These are phyloP conservation scores for Eleutherodactylus coqui DNA, from an alignment of 2,797 vertebrate genomes.

Conservation along the genomic window DNA sequence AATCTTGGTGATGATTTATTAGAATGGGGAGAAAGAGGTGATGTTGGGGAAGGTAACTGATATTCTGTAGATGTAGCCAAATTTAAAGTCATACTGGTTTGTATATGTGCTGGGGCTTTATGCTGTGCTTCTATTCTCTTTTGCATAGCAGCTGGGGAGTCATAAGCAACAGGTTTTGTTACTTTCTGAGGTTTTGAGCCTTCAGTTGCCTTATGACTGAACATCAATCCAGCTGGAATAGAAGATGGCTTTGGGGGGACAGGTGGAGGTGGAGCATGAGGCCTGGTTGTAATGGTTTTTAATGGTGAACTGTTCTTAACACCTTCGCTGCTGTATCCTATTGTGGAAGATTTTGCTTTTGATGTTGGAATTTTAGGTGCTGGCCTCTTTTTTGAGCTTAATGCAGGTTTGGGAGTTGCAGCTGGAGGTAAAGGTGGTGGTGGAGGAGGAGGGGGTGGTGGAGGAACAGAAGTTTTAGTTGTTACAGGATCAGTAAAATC, in stretches of 20 bases:
- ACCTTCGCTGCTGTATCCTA: slow-evolving; percentile 63
- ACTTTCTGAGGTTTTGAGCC: slow-evolving; percentile 90
- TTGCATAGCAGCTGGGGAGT: slow-evolving; percentile 68
- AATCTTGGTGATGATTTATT: slow-evolving; percentile 84
- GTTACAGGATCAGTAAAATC: slow-evolving; percentile 80
- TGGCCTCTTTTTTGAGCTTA: slow-evolving; percentile 86
- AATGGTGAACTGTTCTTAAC: slow-evolving; percentile 63
- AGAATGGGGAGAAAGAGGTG: slow-evolving; percentile 89
- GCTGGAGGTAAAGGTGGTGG: slow-evolving; percentile 82
- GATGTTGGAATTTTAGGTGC: slow-evolving; percentile 77
- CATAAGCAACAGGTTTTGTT: slow-evolving; percentile 82
- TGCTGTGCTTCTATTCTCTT: slow-evolving; percentile 78
- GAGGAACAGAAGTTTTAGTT: slow-evolving; percentile 68
- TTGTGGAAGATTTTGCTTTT: slow-evolving; percentile 69
- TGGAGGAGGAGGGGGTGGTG: slow-evolving; percentile 71
- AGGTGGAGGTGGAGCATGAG: slow-evolving; percentile 84
- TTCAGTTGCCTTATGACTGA: slow-evolving; percentile 88
- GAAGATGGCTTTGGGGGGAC: slow-evolving; percentile 93
- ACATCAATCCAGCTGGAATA: slow-evolving; percentile 91
- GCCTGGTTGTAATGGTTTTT: slow-evolving; percentile 74
- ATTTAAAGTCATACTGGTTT: slow-evolving; percentile 85
- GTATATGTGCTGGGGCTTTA: slow-evolving; percentile 82
- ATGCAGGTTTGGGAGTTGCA: slow-evolving; percentile 87
- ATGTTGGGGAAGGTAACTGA: slow-evolving; percentile 89
- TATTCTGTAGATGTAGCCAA: slow-evolving; percentile 85